These are phyloP conservation scores for Drosophila nikananu DNA, from an alignment of 1,140 invertebrate genomes.

Conservation along the genomic window DNA sequence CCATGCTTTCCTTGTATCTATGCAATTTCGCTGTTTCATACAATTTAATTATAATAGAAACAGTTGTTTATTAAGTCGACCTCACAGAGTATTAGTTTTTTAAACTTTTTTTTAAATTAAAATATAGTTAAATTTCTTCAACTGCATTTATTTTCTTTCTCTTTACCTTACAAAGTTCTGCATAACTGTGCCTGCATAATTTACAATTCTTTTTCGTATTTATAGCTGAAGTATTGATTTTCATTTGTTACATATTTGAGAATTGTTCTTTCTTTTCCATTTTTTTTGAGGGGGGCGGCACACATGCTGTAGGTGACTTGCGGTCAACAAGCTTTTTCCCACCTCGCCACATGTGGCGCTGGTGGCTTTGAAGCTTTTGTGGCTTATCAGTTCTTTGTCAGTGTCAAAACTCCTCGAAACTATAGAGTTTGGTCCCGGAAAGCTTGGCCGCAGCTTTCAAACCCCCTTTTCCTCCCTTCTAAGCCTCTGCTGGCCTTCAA, in stretches of 20 bases:
- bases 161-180: not conserved
- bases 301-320: conserved; percentile 11
- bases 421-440: conserved; percentile 25
- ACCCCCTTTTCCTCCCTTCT: conserved; percentile 10
- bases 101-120: not conserved
- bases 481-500: conserved; percentile 11
- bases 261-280: conserved; percentile 30
- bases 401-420: conserved; percentile 19
- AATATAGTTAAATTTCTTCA: not conserved
- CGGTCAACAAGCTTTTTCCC: conserved; percentile 45
- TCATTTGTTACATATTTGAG: conserved; percentile 60
- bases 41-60: no score
- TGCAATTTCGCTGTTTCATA: not conserved
- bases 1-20: not conserved
- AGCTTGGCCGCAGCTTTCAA: conserved; percentile 39
- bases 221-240: conserved; percentile 78
- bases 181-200: conserved; percentile 55
- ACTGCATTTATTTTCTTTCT: not conserved
- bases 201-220: conserved; percentile 61
- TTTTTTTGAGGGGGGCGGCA: not conserved
- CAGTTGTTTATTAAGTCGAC: no score
- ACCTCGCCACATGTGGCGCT: conserved; percentile 4
- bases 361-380: conserved; percentile 49
- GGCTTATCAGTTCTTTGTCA: conserved; percentile 51
- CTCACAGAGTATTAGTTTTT: not conserved